Conservation (phyloP, 30 jellyfish, hydroid and myxozoan species). For the Turritopsis rubra region DNA sequence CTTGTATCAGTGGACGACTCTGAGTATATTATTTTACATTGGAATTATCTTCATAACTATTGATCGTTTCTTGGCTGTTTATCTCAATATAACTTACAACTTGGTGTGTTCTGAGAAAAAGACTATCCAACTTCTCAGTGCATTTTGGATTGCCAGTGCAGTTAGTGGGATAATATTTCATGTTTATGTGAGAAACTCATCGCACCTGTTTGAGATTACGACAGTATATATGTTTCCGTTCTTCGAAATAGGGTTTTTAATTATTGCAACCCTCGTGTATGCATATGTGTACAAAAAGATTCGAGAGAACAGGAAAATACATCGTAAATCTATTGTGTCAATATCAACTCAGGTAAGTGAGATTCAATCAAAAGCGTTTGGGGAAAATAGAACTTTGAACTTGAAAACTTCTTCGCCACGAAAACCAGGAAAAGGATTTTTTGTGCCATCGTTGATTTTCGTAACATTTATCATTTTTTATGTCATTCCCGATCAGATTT, state of each 20-base stretch:
- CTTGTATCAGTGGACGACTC: neutral
- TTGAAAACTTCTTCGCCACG: neutral
- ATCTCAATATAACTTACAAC: neutral
- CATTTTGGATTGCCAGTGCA: neutral
- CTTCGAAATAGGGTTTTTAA: neutral
- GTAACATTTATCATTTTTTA: neutral
- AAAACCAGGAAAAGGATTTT: neutral
- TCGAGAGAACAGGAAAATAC: neutral
- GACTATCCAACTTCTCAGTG: neutral
- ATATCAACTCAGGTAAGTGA: neutral
- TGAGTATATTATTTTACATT: neutral
- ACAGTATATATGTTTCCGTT: neutral
- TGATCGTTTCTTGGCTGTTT: neutral
- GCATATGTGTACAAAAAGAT: neutral
- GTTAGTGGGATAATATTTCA: neutral
- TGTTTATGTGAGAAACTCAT: neutral
- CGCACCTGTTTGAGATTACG: neutral
- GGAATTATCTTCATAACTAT: neutral
- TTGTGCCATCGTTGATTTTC: neutral
- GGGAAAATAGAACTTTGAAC: neutral
- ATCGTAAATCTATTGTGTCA: neutral
- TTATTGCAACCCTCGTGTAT: neutral
- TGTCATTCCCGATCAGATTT: neutral
- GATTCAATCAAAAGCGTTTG: neutral
- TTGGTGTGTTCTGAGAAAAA: neutral